Percentiles rank a stretch among this genome's conserved stretches.
These are phyloP conservation scores for Calcarius lapponicus DNA, from an alignment of 2,797 vertebrate genomes.

Conservation along the genomic window DNA sequence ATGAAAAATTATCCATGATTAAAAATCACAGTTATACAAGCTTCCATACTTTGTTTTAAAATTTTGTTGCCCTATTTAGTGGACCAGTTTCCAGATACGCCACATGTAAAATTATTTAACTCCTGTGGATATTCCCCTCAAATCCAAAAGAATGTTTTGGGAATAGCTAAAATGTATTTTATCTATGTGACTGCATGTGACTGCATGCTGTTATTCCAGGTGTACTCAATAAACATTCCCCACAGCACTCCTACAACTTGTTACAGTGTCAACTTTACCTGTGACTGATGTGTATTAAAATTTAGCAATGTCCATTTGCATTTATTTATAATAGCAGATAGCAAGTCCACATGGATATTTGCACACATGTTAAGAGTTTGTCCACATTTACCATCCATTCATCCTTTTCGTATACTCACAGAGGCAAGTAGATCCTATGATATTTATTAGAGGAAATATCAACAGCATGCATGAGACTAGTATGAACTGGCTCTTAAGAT, in stretches of 20 bases:
- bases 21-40: background rate
- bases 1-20: background rate
- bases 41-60: background rate
- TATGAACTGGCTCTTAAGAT: background rate
- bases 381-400: background rate
- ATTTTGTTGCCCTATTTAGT: background rate
- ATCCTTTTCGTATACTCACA: background rate
- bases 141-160: background rate
- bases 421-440: background rate
- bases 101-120: background rate
- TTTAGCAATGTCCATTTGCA: background rate
- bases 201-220: background rate
- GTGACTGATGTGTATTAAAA: background rate
- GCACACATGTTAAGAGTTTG: background rate
- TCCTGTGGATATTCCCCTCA: background rate
- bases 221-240: background rate
- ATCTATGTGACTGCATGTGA: background rate
- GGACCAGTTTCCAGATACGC: background rate
- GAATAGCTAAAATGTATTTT: background rate
- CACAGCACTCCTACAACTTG: background rate
- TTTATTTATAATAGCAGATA: background rate
- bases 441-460: background rate
- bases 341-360: background rate
- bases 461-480: background rate
- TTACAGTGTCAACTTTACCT: background rate